Percentiles rank a stretch among this genome's conserved stretches.
Evolutionary conservation across 2,113 vertebrate species (phyloP).

Genomic region (Sapayoa aenigma): DNA sequence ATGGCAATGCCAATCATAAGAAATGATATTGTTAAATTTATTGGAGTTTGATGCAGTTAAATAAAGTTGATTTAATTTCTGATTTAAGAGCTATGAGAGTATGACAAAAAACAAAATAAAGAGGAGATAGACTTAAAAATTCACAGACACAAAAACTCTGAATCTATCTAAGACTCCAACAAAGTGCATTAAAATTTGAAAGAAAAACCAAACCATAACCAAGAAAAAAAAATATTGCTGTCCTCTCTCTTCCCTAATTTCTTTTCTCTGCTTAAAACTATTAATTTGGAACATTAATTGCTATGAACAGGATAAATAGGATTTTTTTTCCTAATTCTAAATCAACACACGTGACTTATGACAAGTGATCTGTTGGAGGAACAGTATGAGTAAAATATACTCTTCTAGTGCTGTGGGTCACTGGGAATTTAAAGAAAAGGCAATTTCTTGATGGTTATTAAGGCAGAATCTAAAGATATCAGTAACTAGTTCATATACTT

Average conservation of each 20-base stretch:
- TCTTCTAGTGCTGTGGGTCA: neutral
- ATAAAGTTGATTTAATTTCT: neutral
- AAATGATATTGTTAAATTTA: neutral
- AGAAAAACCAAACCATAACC: neutral
- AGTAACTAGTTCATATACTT: neutral
- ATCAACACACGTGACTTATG: neutral
- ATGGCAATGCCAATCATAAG: neutral
- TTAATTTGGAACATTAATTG: neutral
- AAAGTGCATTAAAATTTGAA: neutral
- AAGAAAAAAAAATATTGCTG: neutral
- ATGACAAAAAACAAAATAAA: neutral
- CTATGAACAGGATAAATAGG: neutral
- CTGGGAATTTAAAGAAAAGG: neutral
- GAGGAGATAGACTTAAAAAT: neutral
- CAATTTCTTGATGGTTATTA: neutral
- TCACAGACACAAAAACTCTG: neutral
- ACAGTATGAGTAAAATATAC: neutral
- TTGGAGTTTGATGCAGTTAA: neutral
- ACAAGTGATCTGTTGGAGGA: neutral
- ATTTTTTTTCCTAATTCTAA: neutral
- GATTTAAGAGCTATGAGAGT: neutral
- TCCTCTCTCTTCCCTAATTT: neutral
- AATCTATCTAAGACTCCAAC: neutral
- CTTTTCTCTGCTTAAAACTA: neutral
- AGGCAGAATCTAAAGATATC: neutral